Conservation (phyloP, 2,113 vertebrate species). For the Pseudolaguvia tuberculata region DNA sequence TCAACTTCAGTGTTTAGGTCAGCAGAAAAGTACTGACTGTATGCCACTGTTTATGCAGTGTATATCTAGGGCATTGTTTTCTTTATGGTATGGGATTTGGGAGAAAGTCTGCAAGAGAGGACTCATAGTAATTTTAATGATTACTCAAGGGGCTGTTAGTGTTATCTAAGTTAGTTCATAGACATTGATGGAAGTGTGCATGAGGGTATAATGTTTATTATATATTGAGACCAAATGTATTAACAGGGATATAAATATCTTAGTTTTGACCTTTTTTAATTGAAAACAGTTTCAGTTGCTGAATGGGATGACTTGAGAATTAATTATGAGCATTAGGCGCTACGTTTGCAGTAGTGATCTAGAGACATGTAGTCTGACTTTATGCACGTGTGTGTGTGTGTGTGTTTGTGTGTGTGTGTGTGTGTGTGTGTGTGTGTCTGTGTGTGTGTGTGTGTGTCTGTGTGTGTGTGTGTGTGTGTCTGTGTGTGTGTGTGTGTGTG, state of each 20-base stretch:
- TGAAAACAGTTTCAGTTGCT: not conserved
- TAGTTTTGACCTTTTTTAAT: not conserved
- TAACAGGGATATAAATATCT: not conserved
- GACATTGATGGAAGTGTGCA: conserved; percentile 7
- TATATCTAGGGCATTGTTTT: conserved; percentile 23
- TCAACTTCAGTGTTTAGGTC: no score
- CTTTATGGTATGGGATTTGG: conserved; percentile 14
- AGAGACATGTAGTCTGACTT: conserved; percentile 41
- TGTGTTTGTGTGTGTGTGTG: no score
- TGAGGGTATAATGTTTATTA: not conserved
- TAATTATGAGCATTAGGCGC: not conserved
- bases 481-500: conserved; percentile 22
- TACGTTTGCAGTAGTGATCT: conserved; percentile 25
- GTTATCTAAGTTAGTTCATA: conserved; percentile 5
- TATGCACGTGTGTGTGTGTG: not conserved
- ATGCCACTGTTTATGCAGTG: not conserved
- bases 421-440: no score
- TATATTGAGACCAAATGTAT: not conserved
- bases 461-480: no score
- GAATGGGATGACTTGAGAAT: no score
- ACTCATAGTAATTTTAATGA: conserved; percentile 35
- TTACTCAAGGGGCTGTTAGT: conserved; percentile 36
- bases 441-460: no score
- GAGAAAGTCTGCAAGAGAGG: conserved; percentile 22
- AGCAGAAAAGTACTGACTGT: no score